Evolutionary conservation across 2,888 invertebrate genomes (phyloP).

Genomic region (Ptychoptera contaminata): DNA sequence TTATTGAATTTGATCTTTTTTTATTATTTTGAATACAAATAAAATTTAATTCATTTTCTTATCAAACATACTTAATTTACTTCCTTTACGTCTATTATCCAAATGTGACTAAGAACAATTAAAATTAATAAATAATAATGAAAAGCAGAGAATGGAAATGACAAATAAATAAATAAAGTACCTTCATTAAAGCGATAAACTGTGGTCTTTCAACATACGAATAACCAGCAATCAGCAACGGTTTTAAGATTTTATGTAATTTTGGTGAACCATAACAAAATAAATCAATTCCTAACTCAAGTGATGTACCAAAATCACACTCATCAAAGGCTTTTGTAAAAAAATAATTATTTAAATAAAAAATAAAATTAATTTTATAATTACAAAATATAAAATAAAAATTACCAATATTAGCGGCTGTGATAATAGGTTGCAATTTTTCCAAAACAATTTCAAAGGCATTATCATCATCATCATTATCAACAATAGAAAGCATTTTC

Average conservation of each 20-base stretch:
- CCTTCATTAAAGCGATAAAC: conserved; percentile 53
- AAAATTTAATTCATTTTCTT: too few relatives aligned
- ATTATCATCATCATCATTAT: conserved; percentile 16
- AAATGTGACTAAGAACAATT: too few relatives aligned
- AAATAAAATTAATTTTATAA: neutral
- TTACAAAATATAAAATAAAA: neutral
- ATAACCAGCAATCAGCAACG: conserved; percentile 59
- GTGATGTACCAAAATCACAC: conserved; percentile 83
- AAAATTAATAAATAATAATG: too few relatives aligned
- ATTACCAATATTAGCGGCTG: conserved; percentile 52
- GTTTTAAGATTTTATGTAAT: conserved; percentile 47
- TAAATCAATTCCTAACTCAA: conserved; percentile 76
- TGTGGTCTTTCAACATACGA: conserved; percentile 52
- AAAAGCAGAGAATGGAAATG: too few relatives aligned
- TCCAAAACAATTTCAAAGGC: conserved; percentile 43
- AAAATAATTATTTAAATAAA: neutral
- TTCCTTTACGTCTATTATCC: too few relatives aligned
- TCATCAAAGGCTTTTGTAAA: conserved; percentile 65
- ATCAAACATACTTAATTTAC: too few relatives aligned
- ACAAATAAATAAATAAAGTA: too few relatives aligned
- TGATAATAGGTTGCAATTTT: conserved; percentile 65
- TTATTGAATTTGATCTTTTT: too few relatives aligned
- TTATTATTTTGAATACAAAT: too few relatives aligned
- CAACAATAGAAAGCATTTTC: too few relatives aligned
- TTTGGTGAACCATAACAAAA: conserved; percentile 58